phyloP scores from a whole-genome alignment of 2,797 vertebrate species.

The Uromys caudimaculatus region DNA sequence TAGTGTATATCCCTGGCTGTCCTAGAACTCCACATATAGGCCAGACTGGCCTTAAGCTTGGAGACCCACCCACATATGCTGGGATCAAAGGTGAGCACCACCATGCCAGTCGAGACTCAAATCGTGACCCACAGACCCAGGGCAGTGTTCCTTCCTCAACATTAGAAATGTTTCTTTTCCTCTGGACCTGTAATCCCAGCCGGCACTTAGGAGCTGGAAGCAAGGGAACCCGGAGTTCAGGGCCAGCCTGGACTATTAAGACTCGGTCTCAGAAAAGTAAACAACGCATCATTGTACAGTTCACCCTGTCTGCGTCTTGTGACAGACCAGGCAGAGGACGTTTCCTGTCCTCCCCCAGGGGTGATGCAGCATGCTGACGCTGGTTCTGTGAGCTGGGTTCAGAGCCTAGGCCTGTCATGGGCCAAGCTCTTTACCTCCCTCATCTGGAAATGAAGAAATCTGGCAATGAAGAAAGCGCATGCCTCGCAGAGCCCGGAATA shows the following conservation, averaged over 20 bases:
- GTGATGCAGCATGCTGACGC: background rate
- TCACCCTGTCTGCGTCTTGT: background rate
- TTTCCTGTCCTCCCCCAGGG: background rate
- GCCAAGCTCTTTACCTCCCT: background rate
- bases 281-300: background rate
- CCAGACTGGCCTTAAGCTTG: background rate
- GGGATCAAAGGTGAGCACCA: background rate
- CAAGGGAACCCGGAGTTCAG: background rate
- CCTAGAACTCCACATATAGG: background rate
- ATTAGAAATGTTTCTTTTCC: constrained; percentile 42
- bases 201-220: background rate
- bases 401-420: background rate
- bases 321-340: background rate
- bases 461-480: background rate
- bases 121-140: background rate
- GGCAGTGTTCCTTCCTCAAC: background rate
- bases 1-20: background rate
- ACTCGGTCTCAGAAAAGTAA: background rate
- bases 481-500: background rate
- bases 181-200: background rate
- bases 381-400: background rate
- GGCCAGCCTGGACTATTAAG: background rate
- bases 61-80: background rate
- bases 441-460: background rate
- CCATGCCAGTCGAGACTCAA: background rate